A percentile compares a stretch with the other conserved stretches of the same genome.
These are phyloP conservation scores for Tolypeutes matacus DNA, from an alignment of 2,797 vertebrate species.

Conservation along the genomic window DNA sequence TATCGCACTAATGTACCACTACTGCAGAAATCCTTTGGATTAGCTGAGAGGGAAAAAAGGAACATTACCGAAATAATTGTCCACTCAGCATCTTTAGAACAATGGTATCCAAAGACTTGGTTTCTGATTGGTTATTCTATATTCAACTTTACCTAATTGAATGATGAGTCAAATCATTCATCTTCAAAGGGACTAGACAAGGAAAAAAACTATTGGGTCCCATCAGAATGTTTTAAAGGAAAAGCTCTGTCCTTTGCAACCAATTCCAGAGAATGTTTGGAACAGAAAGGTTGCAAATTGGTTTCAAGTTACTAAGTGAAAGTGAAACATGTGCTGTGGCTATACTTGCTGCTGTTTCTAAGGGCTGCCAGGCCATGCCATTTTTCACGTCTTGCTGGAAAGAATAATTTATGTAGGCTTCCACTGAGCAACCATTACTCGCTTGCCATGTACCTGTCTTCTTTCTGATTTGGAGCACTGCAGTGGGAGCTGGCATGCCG, in stretches of 20 bases:
- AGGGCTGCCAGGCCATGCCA: neutral
- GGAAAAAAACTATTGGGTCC: neutral
- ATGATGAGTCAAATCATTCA: neutral
- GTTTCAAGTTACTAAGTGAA: conserved; percentile 35
- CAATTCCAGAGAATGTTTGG: conserved; percentile 30
- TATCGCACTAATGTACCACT: conserved; percentile 67
- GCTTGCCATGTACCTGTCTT: conserved; percentile 14
- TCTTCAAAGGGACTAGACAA: conserved; percentile 21
- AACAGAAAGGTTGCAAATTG: neutral
- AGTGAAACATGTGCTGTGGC: neutral
- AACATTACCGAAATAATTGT: conserved; percentile 70
- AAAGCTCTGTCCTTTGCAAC: conserved; percentile 8
- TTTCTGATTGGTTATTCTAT: conserved; percentile 58
- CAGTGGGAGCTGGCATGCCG: conserved; percentile 2
- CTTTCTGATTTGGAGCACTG: conserved; percentile 13
- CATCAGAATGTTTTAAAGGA: conserved; percentile 35
- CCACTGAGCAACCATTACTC: neutral
- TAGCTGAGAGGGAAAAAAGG: neutral
- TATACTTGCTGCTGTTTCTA: neutral
- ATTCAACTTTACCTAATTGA: neutral
- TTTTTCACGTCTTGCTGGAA: conserved; percentile 65
- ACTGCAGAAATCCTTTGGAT: conserved; percentile 45
- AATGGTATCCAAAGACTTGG: neutral
- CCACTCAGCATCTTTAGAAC: conserved; percentile 64
- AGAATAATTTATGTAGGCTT: conserved; percentile 41